Percentiles rank a stretch among this genome's conserved stretches.
Conservation (phyloP, 1,140 invertebrate species). For the Triops longicaudatus region DNA sequence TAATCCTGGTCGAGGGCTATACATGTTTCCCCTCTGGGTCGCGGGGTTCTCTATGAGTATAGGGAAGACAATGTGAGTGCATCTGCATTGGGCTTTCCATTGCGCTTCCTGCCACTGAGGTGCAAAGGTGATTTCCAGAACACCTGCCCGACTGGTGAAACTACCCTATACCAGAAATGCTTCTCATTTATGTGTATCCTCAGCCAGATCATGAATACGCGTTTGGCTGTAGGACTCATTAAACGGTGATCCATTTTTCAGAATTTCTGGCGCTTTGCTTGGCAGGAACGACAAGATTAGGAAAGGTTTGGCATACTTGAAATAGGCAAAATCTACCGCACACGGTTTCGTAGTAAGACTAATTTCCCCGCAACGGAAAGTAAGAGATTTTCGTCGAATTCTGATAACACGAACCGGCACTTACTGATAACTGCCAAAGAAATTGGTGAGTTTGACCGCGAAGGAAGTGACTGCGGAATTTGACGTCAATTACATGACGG, state of each 20-base stretch:
- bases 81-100: neutral
- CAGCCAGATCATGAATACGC: too few relatives aligned
- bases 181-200: too few relatives aligned
- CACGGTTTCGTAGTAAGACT: neutral
- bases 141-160: neutral
- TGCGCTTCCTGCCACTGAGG: constrained; percentile 5
- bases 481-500: neutral
- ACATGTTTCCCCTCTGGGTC: neutral
- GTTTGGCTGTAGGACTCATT: too few relatives aligned
- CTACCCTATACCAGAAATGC: neutral
- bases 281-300: neutral
- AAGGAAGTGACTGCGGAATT: neutral
- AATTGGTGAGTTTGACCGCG: neutral
- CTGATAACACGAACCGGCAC: neutral
- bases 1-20: neutral
- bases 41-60: neutral
- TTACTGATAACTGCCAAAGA: neutral
- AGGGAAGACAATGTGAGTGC: constrained; percentile 6
- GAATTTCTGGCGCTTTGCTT: neutral
- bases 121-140: constrained; percentile 7
- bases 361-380: neutral
- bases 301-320: neutral
- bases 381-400: neutral
- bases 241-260: too few relatives aligned
- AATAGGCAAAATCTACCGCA: neutral